Conservation (phyloP, 2,113 vertebrate genomes). For the Pomatorhinus ruficollis region DNA sequence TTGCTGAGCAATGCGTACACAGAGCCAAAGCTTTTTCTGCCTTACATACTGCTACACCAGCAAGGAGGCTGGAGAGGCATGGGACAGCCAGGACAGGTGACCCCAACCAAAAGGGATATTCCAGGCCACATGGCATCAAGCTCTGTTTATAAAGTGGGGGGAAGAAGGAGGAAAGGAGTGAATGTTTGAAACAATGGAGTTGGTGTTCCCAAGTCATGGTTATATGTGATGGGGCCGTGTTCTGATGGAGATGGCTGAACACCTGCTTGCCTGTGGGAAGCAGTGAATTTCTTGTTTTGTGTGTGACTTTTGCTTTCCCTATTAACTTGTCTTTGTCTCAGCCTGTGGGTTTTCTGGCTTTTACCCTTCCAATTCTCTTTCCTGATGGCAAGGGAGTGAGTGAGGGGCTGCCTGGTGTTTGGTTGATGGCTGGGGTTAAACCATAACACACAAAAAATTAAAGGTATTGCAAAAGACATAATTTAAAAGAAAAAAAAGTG, state of each 20-base stretch:
- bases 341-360: neutral
- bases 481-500: neutral
- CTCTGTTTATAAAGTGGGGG: neutral
- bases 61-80: fast-evolving
- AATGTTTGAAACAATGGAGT: neutral
- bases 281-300: neutral
- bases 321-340: neutral
- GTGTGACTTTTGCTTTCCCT: neutral
- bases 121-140: neutral
- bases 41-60: fast-evolving
- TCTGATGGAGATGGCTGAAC: neutral
- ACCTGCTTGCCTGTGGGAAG: neutral
- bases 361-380: neutral
- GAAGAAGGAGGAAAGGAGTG: neutral
- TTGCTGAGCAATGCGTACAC: neutral
- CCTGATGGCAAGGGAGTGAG: neutral
- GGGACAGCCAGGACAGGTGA: neutral
- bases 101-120: neutral
- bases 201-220: neutral
- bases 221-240: neutral
- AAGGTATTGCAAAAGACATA: neutral
- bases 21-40: neutral
- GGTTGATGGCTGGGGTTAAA: neutral
- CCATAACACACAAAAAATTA: neutral
- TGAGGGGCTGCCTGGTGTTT: fast-evolving